These are phyloP conservation scores for Nycteola revayana DNA, from an alignment of 2,888 invertebrate genomes.

Conservation along the genomic window DNA sequence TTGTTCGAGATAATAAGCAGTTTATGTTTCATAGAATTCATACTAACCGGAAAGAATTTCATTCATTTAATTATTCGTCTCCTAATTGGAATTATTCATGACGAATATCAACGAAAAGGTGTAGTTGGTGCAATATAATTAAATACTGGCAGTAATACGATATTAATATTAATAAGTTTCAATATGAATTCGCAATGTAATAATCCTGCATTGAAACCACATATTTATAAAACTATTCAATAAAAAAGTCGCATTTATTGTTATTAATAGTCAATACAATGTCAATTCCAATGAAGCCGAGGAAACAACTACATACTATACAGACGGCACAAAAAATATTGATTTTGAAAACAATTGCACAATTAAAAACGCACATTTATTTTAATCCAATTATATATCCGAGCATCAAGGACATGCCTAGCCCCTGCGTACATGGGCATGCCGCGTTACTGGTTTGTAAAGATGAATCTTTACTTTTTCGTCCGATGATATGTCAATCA, in stretches of 20 bases:
- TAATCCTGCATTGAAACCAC: not conserved
- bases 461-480: conserved; percentile 34
- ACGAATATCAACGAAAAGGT: not conserved
- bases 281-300: conserved; percentile 18
- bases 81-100: not conserved
- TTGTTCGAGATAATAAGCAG: not conserved
- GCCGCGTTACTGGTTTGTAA: conserved; percentile 24
- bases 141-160: not conserved
- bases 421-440: conserved; percentile 19
- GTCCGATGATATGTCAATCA: conserved; percentile 35
- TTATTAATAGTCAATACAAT: conserved; percentile 23
- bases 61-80: not conserved
- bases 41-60: not conserved
- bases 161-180: not conserved
- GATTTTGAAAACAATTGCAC: conserved; percentile 30
- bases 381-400: conserved; percentile 31
- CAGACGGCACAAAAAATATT: conserved; percentile 20
- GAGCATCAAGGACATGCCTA: conserved; percentile 24
- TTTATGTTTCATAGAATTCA: not conserved
- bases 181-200: not conserved
- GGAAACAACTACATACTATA: conserved; percentile 10
- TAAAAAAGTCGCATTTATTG: conserved; percentile 9
- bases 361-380: conserved; percentile 32
- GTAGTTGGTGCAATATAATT: not conserved
- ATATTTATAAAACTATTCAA: not conserved